A percentile compares a stretch with the other conserved stretches of the same genome.
Conservation (phyloP, 2,113 vertebrate genomes). For the Glaucidium brasilianum region DNA sequence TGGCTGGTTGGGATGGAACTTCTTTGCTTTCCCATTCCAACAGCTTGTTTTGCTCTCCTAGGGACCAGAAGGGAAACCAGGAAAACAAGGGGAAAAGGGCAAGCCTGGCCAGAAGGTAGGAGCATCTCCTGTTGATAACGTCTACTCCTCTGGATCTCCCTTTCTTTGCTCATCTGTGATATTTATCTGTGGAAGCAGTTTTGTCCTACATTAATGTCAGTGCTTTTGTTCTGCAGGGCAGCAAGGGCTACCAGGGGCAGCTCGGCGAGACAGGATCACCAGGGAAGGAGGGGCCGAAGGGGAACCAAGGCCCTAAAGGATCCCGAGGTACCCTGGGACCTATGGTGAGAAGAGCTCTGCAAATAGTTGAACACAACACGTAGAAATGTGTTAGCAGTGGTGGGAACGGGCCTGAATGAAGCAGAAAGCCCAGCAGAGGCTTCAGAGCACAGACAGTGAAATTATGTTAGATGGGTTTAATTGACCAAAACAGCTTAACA, state of each 20-base stretch:
- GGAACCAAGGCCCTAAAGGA: conserved; percentile 91
- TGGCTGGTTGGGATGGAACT: not conserved
- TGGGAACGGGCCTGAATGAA: not conserved
- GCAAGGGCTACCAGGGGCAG: conserved; percentile 90
- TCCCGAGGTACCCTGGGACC: conserved; percentile 94
- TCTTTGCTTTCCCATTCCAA: not conserved
- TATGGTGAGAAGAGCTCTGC: conserved; percentile 80
- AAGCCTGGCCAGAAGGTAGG: conserved; percentile 90
- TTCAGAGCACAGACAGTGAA: not conserved
- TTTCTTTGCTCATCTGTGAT: not conserved
- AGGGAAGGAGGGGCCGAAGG: conserved; percentile 84
- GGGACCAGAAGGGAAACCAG: conserved; percentile 95
- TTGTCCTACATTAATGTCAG: not conserved
- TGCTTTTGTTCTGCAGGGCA: conserved; percentile 77
- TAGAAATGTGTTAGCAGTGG: not conserved
- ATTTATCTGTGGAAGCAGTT: not conserved
- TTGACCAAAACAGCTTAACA: not conserved
- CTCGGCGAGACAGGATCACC: conserved; percentile 89
- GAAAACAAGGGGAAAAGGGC: conserved; percentile 91
- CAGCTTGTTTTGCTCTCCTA: conserved; percentile 42
- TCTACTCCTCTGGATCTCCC: not conserved
- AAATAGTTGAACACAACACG: not conserved
- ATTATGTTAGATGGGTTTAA: not conserved
- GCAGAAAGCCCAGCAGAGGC: not conserved
- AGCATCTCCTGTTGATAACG: not conserved